These are phyloP conservation scores for Cremastinae sp. DNA, from an alignment of 2,888 invertebrate species.

Conservation along the genomic window DNA sequence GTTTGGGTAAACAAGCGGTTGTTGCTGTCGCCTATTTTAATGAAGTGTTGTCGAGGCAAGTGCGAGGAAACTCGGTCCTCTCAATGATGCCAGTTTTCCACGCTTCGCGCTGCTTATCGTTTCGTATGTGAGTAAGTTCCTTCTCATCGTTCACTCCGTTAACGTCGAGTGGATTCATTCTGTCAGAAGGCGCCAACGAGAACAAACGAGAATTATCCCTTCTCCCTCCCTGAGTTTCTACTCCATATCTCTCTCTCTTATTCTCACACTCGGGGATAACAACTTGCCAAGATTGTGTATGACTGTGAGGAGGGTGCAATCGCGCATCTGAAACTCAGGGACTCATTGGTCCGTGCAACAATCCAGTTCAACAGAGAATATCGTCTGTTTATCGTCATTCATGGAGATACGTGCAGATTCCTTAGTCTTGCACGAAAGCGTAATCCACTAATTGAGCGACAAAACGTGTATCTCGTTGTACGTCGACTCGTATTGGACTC, in stretches of 20 bases:
- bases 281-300: constrained; percentile 9
- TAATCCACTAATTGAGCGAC: constrained; percentile 18
- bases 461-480: not conserved
- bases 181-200: constrained; percentile 13
- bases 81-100: constrained; percentile 45
- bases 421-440: not conserved
- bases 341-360: not conserved
- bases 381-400: constrained; percentile 10
- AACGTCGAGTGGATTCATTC: constrained; percentile 28
- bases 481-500: not conserved
- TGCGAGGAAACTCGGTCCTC: constrained; percentile 20
- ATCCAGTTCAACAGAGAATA: constrained; percentile 19
- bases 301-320: constrained; percentile 3
- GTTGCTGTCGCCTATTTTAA: constrained; percentile 39
- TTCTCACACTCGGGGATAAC: not conserved
- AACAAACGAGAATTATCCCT: constrained; percentile 15
- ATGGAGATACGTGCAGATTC: not conserved
- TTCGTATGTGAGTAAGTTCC: not conserved
- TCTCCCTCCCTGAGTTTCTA: constrained; percentile 6
- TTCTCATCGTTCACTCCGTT: constrained; percentile 14
- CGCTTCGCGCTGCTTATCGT: constrained; percentile 20
- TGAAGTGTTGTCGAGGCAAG: constrained; percentile 42
- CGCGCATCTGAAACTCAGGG: constrained; percentile 6
- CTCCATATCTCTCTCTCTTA: not conserved
- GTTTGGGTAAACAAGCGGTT: constrained; percentile 7